A percentile compares a stretch with the other conserved stretches of the same genome.
Conservation (phyloP, 1,140 invertebrate genomes). For the Andrena cerasifolii region DNA sequence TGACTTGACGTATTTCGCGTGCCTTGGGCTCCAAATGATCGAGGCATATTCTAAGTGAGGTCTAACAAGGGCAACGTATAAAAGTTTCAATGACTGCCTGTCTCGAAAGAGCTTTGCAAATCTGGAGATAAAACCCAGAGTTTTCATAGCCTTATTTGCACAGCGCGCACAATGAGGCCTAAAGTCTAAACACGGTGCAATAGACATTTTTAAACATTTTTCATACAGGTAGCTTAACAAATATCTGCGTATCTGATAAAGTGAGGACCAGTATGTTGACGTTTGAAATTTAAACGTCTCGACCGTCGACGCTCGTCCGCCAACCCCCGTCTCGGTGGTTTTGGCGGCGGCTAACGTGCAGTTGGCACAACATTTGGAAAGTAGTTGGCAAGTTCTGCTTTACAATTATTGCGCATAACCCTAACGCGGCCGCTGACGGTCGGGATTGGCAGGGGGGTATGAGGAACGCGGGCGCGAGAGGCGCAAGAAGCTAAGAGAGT, state of each 20-base stretch:
- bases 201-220: no score
- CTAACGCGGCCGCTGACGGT: constrained; percentile 67
- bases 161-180: no score
- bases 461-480: constrained; percentile 7
- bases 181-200: no score
- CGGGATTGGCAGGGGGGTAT: constrained; percentile 19
- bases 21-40: no score
- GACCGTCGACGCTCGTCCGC: neutral
- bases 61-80: no score
- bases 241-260: neutral
- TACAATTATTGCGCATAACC: constrained; percentile 74
- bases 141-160: no score
- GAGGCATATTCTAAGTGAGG: no score
- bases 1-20: no score
- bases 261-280: neutral
- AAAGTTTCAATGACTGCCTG: no score
- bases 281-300: neutral
- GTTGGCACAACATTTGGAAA: constrained; percentile 76
- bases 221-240: no score
- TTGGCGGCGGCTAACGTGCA: constrained; percentile 23
- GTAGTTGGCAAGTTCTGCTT: constrained; percentile 68
- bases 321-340: neutral
- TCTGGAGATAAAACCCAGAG: no score
- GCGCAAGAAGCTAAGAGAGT: constrained; percentile 27
- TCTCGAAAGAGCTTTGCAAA: no score